Evolutionary conservation across 2,888 invertebrate species (phyloP).

Genomic region (Ophion ellenae): DNA sequence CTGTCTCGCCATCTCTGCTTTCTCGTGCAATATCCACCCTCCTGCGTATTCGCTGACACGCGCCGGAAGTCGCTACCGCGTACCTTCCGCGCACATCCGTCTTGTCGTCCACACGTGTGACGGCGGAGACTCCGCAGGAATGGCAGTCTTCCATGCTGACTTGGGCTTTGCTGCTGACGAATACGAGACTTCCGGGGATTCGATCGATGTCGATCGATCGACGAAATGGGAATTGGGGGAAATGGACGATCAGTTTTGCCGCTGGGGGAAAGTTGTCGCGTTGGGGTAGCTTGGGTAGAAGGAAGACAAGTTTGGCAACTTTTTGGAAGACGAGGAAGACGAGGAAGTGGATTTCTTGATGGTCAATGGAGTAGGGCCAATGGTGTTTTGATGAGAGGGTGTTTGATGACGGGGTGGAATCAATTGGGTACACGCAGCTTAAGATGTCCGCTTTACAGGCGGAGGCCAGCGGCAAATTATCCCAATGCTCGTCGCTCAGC

Average conservation of each 20-base stretch:
- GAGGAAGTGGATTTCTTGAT: not conserved
- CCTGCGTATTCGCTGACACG: constrained; percentile 23
- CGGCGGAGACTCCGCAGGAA: not conserved
- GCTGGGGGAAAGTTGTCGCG: no score
- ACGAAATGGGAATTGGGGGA: no score
- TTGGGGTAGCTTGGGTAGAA: no score
- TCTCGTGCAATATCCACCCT: not conserved
- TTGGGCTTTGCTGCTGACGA: no score
- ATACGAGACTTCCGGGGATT: no score
- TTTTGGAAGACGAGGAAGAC: not conserved
- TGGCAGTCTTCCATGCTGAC: no score
- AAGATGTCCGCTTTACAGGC: not conserved
- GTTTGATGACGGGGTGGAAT: not conserved
- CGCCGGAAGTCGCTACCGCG: constrained; percentile 7
- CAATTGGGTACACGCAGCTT: not conserved
- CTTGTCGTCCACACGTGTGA: not conserved
- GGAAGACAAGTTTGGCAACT: no score
- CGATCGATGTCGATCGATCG: no score
- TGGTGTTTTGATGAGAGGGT: not conserved
- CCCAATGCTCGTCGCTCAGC: constrained; percentile 9
- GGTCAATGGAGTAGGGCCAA: not conserved
- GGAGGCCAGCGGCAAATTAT: not conserved
- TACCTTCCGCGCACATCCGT: not conserved
- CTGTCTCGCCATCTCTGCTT: not conserved
- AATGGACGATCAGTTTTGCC: no score